Base-by-base conservation (phyloP, 2,888 invertebrate species). In the Clanis bilineata region DNA sequence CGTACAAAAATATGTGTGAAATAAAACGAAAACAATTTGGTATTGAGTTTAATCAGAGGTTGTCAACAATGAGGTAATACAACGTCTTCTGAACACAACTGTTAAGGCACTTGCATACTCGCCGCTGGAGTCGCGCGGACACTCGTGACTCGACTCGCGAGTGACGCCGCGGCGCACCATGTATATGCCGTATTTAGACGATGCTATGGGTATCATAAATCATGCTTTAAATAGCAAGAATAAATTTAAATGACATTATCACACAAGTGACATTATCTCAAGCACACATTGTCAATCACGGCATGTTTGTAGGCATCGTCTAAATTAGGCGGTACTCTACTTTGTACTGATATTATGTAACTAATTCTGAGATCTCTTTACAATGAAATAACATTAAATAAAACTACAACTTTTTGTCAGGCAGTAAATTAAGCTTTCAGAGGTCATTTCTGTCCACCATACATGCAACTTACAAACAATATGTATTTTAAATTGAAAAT, bases 1-100 rank as follows among this genome's bases (percentile, higher is more conserved):
- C n/a, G n/a, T n/a, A n/a, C n/a, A n/a, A n/a, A n/a, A 41, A 18
- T 18, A 0, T 7, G 15, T 32, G 21, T 56, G 61, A 60, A 58
- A 57, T 62, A 64, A 55, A 39, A 22, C 4, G 28, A 15, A 61
- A 60, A 56, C 56, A 63, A 61, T 66, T 65, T 67, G 25, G 56
- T 59, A 67, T 78, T 39, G 18, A 51, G 47, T 58, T 51, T 51
- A 51, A 75, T 74, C 59, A 70, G 64, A 68, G 63, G 62, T 73
- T 63, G 67, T 76, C 69, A 81, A 84, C 76, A 83, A 76, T 72
- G 72, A 76, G 82, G 79, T 83, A 84, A 85, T 82, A 74, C 74
- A 79, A 78, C 72, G 65, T 64, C 67, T 69, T 65, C 63, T 74
- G 74, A 80, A 82, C 79, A 82, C 79, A 72, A 70, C 57, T 63